Evolutionary conservation across 2,888 invertebrate species (phyloP), one percentile per base, ranked within the genome.

Genomic region (Sabatieria punctata): DNA sequence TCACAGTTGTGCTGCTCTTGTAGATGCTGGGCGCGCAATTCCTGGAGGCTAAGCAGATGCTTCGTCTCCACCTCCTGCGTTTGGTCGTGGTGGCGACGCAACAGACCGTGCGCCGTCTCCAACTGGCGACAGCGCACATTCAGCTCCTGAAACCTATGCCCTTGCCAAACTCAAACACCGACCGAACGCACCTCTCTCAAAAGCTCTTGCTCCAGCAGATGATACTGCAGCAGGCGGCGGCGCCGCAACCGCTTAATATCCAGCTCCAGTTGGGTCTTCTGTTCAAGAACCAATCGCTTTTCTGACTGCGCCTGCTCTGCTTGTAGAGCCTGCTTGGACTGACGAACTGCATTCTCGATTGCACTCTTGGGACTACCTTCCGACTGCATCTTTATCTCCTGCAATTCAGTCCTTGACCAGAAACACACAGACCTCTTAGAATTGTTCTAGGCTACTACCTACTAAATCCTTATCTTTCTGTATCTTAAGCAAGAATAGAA

Each of bases 11-110:
- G 64, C 39, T 56, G 60, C 13, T 27, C 18, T 15, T 43, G 19
- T 19, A 52, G 23, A 19, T 51, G 55, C 22, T 46, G 41, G 2
- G 62, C 63, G 4, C 64, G 58, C 46, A 64, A 2, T 57, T 82
- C 79, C 67, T 95, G 95, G 52, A 93, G 85, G 52, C 85, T 85
- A 63, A 85, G 81, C 69, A 93, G 85, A 65, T 97, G 95, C 57
- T 84, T 76, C 68, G 88, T 85, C 68, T 97, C 95, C 55, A 93
- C 72, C 64, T 93, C 89, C 68, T 88, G 85, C 41, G 93, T 91
- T 68, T 85, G 84, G 66, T 93, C 91, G 71, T 97, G 95, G 69
- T 97, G 95, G 55, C 88, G 77, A 54, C 91, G 70, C 54, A 95
- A 72, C 82, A 93, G 86, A 42, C 77, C 75, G 70, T 97, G 95